These are phyloP conservation scores for Mayetiola destructor DNA, from an alignment of 2,888 invertebrate species.

Conservation along the genomic window DNA sequence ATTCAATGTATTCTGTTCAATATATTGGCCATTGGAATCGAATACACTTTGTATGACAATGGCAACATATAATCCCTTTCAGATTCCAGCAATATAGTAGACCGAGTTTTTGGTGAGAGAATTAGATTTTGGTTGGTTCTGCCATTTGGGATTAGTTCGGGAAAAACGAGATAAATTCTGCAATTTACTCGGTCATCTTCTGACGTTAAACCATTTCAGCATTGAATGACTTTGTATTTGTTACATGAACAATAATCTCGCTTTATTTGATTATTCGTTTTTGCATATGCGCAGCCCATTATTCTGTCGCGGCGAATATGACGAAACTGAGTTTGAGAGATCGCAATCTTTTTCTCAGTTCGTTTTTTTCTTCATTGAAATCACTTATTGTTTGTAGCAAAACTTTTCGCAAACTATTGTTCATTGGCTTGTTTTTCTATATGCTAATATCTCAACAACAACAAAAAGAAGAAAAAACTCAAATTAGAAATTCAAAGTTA, in stretches of 20 bases:
- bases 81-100: too few relatives aligned
- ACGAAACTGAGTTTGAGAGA: not conserved
- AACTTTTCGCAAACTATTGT: too few relatives aligned
- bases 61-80: too few relatives aligned
- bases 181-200: not conserved
- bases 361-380: conserved; percentile 1
- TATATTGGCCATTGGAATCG: too few relatives aligned
- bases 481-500: conserved; percentile 8
- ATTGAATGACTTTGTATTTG: not conserved
- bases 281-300: conserved; percentile 1
- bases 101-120: too few relatives aligned
- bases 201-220: not conserved
- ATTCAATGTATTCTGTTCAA: too few relatives aligned
- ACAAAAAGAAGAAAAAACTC: not conserved
- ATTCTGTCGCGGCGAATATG: conserved; percentile 4
- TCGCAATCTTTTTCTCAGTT: conserved; percentile 5
- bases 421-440: too few relatives aligned
- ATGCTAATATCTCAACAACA: not conserved
- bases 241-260: not conserved
- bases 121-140: not conserved
- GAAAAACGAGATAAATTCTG: not conserved
- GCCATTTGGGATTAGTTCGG: too few relatives aligned
- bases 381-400: too few relatives aligned
- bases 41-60: too few relatives aligned
- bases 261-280: not conserved